Percentiles rank a stretch among this genome's conserved stretches.
These are phyloP conservation scores for Actinia equina DNA, from an alignment of 64 coral and sea anemone species.

Conservation along the genomic window DNA sequence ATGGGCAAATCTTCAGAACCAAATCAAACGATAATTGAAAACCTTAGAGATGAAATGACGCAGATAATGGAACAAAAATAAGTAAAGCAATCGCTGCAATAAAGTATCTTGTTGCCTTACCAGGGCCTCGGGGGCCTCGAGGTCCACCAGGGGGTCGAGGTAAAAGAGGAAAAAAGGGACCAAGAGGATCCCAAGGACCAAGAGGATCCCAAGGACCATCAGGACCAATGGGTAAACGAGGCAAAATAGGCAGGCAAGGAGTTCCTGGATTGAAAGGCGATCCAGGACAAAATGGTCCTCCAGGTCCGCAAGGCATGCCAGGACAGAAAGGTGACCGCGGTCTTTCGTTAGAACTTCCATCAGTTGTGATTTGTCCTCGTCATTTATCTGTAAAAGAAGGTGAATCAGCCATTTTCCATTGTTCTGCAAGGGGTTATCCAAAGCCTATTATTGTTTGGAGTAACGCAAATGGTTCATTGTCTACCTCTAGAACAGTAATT, in stretches of 20 bases:
- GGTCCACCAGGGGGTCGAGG: background rate
- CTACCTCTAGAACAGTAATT: background rate
- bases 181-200: background rate
- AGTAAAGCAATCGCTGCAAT: too few species aligned
- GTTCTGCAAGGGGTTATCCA: constrained; percentile 16
- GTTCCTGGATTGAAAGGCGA: background rate
- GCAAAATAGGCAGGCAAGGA: background rate
- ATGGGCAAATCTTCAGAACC: too few species aligned
- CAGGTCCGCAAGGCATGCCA: background rate
- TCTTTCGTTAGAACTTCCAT: too few species aligned
- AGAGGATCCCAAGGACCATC: background rate
- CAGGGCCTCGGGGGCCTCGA: too few species aligned
- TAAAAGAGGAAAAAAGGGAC: background rate
- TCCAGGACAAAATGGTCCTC: constrained; percentile 5
- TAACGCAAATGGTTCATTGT: constrained; percentile 30
- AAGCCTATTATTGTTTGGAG: constrained; percentile 47
- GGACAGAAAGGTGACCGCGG: background rate
- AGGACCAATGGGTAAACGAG: background rate
- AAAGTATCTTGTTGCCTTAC: too few species aligned
- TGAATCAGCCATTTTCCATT: background rate
- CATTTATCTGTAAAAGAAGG: background rate
- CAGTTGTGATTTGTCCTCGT: background rate
- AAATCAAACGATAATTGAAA: too few species aligned
- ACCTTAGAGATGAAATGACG: too few species aligned
- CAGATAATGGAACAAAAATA: too few species aligned